phyloP scores from a whole-genome alignment of 1,140 invertebrate genomes.

The Drosophila sechellia region DNA sequence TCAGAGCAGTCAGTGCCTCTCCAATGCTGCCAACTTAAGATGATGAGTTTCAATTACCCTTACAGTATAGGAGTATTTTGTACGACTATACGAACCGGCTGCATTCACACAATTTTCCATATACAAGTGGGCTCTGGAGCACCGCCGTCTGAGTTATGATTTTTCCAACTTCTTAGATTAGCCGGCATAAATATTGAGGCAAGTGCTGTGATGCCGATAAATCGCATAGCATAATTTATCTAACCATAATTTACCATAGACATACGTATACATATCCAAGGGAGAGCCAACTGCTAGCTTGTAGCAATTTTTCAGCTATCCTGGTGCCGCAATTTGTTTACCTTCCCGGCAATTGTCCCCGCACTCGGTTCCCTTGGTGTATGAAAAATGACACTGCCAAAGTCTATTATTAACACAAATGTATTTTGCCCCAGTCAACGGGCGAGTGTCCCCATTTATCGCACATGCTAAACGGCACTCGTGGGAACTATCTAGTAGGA shows the following conservation, averaged over 20 bases:
- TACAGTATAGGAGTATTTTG: conserved; percentile 10
- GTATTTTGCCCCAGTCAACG: conserved; percentile 42
- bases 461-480: conserved; percentile 75
- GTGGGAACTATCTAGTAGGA: conserved; percentile 62
- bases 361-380: conserved; percentile 18
- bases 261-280: not conserved
- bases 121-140: not conserved
- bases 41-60: conserved; percentile 72
- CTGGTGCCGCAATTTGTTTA: conserved; percentile 30
- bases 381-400: conserved; percentile 75
- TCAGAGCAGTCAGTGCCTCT: not conserved
- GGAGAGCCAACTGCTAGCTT: conserved; percentile 8
- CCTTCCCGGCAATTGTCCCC: conserved; percentile 14
- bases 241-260: conserved; percentile 33
- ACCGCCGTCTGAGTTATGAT: conserved; percentile 20
- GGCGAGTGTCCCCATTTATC: conserved; percentile 70
- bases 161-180: conserved; percentile 17
- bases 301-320: conserved; percentile 39
- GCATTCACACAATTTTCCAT: conserved; percentile 35
- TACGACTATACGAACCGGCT: not conserved
- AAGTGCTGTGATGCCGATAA: conserved; percentile 47
- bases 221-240: conserved; percentile 45
- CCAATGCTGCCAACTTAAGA: conserved; percentile 33
- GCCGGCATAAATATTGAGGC: conserved; percentile 37
- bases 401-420: conserved; percentile 78